Evolutionary conservation across 1,140 invertebrate species (phyloP).

Genomic region (Heterodera carotae): DNA sequence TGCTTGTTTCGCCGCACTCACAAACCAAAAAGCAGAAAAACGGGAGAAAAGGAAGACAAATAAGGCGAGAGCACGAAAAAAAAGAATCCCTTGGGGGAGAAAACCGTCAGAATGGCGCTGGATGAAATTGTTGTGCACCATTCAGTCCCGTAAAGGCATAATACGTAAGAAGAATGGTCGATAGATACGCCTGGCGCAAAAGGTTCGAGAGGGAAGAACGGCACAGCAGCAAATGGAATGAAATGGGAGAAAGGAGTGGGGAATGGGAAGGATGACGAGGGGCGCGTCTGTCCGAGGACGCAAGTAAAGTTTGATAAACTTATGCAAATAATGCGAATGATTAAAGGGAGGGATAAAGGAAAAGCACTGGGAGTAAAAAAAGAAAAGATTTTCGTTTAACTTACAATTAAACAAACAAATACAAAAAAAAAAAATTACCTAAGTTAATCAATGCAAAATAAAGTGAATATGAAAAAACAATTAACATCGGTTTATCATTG

Average conservation of each 20-base stretch:
- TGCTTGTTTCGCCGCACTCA: neutral
- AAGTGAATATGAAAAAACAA: no score
- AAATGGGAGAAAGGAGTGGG: no score
- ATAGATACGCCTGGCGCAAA: neutral
- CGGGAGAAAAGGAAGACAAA: neutral
- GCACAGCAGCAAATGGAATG: no score
- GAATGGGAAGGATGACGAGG: no score
- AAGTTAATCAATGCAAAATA: no score
- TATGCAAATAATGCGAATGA: constrained; percentile 13
- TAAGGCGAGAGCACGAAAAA: neutral
- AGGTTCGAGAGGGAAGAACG: neutral
- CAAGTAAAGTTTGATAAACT: neutral
- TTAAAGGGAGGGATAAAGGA: no score
- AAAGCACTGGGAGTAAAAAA: neutral
- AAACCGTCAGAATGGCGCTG: neutral
- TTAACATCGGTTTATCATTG: no score
- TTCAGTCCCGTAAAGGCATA: neutral
- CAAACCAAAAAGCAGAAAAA: neutral
- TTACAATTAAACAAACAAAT: neutral
- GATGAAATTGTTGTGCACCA: neutral
- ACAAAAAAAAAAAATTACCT: neutral
- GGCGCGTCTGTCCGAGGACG: no score
- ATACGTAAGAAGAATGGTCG: neutral
- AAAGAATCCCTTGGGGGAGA: neutral
- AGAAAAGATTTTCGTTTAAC: neutral